A percentile compares a stretch with the other conserved stretches of the same genome.
These are phyloP conservation scores for Pachyseris speciosa DNA, from an alignment of 64 coral and sea anemone species.

Conservation along the genomic window DNA sequence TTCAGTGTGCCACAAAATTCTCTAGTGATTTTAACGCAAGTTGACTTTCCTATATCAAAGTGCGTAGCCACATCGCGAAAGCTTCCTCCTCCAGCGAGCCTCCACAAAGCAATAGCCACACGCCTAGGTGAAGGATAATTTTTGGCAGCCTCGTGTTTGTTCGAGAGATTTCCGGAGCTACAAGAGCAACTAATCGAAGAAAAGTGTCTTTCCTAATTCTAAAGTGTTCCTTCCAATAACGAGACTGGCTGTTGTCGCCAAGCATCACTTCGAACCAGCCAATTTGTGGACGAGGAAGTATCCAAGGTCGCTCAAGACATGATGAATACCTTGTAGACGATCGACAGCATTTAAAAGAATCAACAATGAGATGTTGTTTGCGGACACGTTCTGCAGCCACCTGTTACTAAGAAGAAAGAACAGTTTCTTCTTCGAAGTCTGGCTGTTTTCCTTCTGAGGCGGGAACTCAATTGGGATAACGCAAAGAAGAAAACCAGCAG, in stretches of 20 bases:
- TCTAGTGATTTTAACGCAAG: slow-evolving; percentile 48
- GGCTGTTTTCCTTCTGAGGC: background rate
- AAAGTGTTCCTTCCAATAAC: slow-evolving; percentile 80
- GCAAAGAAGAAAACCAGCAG: background rate
- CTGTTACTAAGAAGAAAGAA: background rate
- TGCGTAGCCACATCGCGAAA: slow-evolving; percentile 34
- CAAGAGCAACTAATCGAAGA: slow-evolving; percentile 29
- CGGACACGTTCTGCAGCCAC: background rate
- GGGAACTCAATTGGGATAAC: background rate
- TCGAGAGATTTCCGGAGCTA: slow-evolving; percentile 44
- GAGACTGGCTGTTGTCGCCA: background rate
- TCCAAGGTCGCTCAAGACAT: slow-evolving; percentile 46
- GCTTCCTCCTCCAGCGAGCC: slow-evolving; percentile 38
- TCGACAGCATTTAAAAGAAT: background rate
- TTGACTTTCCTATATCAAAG: slow-evolving; percentile 77
- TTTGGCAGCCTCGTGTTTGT: slow-evolving; percentile 17
- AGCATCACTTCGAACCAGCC: slow-evolving; percentile 60
- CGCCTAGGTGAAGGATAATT: slow-evolving; percentile 3
- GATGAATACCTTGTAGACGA: background rate
- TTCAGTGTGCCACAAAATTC: slow-evolving; percentile 57
- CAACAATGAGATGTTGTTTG: background rate
- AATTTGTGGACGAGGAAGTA: slow-evolving; percentile 19
- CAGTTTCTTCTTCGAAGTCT: background rate
- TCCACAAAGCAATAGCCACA: slow-evolving; percentile 66
- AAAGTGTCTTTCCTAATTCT: slow-evolving; percentile 66